phyloP scores from a whole-genome alignment of 1,140 invertebrate genomes.

The Potamilus streckersoni region DNA sequence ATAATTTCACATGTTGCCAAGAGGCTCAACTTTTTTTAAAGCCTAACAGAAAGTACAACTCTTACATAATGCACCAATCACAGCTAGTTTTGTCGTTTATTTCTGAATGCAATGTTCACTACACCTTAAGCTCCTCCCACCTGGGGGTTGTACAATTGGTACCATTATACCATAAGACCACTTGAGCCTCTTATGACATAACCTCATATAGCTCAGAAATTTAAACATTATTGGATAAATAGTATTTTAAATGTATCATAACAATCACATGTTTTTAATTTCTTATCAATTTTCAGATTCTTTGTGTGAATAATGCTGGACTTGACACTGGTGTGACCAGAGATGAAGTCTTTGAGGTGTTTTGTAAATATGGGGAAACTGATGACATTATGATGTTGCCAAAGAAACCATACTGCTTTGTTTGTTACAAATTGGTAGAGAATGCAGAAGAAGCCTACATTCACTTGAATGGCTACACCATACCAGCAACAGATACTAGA shows the following conservation, averaged over 20 bases:
- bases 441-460: constrained; percentile 73
- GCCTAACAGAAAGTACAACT: too few species aligned
- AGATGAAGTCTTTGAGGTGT: constrained; percentile 73
- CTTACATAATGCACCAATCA: too few species aligned
- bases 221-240: neutral
- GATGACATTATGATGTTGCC: constrained; percentile 76
- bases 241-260: neutral
- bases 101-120: too few species aligned
- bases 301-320: constrained; percentile 81
- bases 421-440: constrained; percentile 71
- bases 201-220: neutral
- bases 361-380: constrained; percentile 69
- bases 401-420: constrained; percentile 82
- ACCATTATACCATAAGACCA: too few species aligned
- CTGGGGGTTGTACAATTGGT: too few species aligned
- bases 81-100: too few species aligned
- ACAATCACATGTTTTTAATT: neutral
- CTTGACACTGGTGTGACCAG: constrained; percentile 78
- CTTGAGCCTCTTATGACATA: neutral
- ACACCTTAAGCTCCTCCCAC: too few species aligned
- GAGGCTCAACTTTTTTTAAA: too few species aligned
- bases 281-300: constrained; percentile 65
- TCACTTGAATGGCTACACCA: constrained; percentile 60
- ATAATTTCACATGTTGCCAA: too few species aligned
- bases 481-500: constrained; percentile 29